Base-by-base conservation (phyloP, 2,797 vertebrate species). In the Typhlichthys subterraneus region DNA sequence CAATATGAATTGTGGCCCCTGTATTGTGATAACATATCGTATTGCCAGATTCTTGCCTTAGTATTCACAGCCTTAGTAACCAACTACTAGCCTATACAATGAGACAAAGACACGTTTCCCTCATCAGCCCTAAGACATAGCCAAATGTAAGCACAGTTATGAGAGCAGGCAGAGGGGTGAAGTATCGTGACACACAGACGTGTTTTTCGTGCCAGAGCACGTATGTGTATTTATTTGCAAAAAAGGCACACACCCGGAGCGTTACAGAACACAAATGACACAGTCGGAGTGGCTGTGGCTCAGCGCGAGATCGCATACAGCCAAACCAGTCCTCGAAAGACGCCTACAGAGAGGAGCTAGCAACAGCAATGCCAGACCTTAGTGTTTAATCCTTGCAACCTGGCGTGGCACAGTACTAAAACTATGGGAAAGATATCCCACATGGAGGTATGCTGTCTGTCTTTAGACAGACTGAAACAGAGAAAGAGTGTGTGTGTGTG, bases 251-350 rank as follows among this genome's bases (percentile, higher is more conserved):
- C 66, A 59, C 76, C 70, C 79, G 48, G 45, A 70, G 51, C 53
- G 29, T 69, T 45, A 71, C 60, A 75, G 62, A 75, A 46, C 45
- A 77, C 61, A 69, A 56, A 46, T 60, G 65, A 59, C 51, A 31
- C 38, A 46, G 12, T 75, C 63, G 65, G 14, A 13, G 59, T 69
- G 65, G 75, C 82, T 72, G 78, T 82, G 59, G 42, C 71, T 73
- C 63, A 63, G 74, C 82, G 70, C 71, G 76, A 73, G 4, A 67
- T 33, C 61, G 61, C 38, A 59, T 63, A 76, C 64, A 47, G 45
- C n/a, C 42, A 65, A 54, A 65, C 53, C 52, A 17, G 60, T 5
- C 12, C 2, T 1, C 14, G 51, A 12, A 78, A 12, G 8, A 38
- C 33, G 8, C 33, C 33, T 38, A 9, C 59, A n/a, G 38, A 19